A percentile compares a stretch with the other conserved stretches of the same genome.
These are phyloP conservation scores for Drosophila rhopaloa DNA, from an alignment of 1,140 invertebrate genomes.

Conservation along the genomic window DNA sequence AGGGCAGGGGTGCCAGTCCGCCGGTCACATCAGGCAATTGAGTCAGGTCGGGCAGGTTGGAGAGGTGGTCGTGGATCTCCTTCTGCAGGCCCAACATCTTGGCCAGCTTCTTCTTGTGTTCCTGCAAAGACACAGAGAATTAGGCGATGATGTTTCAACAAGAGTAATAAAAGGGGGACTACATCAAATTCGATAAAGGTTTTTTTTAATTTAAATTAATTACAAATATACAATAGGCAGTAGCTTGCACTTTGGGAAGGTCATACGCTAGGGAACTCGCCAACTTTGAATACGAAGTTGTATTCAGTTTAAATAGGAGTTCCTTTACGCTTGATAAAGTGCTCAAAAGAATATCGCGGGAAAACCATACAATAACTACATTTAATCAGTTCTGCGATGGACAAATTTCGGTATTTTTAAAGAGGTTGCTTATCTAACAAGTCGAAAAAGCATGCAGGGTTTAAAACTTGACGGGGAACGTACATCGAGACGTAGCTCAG, in stretches of 20 bases:
- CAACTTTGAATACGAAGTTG: no score
- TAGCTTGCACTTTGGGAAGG: no score
- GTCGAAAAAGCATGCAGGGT: conserved; percentile 1
- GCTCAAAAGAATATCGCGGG: no score
- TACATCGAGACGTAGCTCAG: conserved; percentile 94
- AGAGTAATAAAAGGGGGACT: conserved; percentile 6
- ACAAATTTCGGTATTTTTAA: neutral
- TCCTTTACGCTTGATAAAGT: no score
- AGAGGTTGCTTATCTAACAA: conserved; percentile 14
- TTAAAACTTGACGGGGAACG: conserved; percentile 25
- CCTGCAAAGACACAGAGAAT: conserved; percentile 86
- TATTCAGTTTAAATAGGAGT: no score
- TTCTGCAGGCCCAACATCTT: conserved; percentile 93
- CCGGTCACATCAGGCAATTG: conserved; percentile 95
- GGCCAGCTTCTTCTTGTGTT: conserved; percentile 93
- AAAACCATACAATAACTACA: neutral
- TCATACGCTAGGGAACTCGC: no score
- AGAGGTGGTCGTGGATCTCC: conserved; percentile 96
- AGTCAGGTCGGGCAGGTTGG: conserved; percentile 96
- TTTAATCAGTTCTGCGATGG: conserved; percentile 7
- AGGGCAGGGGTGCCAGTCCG: conserved; percentile 95
- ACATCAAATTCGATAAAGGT: neutral
- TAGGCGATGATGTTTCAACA: conserved; percentile 18
- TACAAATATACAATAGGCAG: neutral
- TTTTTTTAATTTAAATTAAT: conserved; percentile 5